Base-by-base conservation (phyloP, 2,113 vertebrate genomes). In the Sardina pilchardus region DNA sequence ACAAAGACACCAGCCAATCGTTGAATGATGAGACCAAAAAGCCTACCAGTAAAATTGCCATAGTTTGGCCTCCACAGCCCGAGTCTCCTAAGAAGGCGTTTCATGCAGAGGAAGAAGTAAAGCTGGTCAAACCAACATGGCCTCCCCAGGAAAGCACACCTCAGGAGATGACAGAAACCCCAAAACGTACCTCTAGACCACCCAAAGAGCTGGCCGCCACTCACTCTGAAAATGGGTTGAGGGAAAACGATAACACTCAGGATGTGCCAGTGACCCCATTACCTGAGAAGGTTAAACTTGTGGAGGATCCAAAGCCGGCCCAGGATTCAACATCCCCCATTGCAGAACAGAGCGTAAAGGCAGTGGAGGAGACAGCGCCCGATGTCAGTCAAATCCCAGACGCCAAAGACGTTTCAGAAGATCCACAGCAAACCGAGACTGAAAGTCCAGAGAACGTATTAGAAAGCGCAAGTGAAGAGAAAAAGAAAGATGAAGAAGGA, bases 41-140 rank as follows among this genome's bases (percentile, higher is more conserved):
- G 90, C 87, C 89, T 26, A 67, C 93, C 2, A 95, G 94, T 85
- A 99, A 99, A 92, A 95, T 99, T 90, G 96, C 95, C 44, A 94
- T 98, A 36, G 95, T 92, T n/a, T 99, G 98, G 98, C 98, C 98
- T 50, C 98, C 97, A 87, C 95, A 94, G 86, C 88, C 30, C 14
- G 97, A 96, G 59, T 92, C 92, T 63, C 90, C 89, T 21, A 97
- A 96, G 91, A 98, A 96, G 93, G 82, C 88, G 81, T 95, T 95
- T 89, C 90, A 89, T 14, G 36, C 94, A 36, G 96, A 97, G 85
- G 96, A 97, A 82, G 94, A 96, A n/a, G 45, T 96, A 85, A 97
- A 96, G 93, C 53, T 97, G 84, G 93, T 86, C 45, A 99, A 97
- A 89, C 95, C 96, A 19, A 95, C 94, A 26, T 98, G 98, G 98